Evolutionary conservation across 2,888 invertebrate genomes (phyloP), one percentile per base, ranked within the genome.

Genomic region (Myathropa florea): DNA sequence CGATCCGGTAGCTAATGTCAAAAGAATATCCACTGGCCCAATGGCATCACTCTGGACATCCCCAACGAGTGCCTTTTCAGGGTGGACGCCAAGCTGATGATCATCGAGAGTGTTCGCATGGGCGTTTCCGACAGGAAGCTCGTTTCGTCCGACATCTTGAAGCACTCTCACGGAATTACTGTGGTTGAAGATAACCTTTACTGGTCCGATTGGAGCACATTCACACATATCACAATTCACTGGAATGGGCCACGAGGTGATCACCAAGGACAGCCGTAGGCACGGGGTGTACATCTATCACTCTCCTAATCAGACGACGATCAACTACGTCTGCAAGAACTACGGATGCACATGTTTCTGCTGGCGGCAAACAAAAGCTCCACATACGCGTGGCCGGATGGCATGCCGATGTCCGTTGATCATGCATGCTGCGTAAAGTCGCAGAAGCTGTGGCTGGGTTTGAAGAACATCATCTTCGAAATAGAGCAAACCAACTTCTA

Each of bases 141-240:
- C 1, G 90, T 95, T 23, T 90, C 94, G 1, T 92, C 94, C 89
- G 95, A 94, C n/a, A 93, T 95, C 0, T 94, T 96, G 18, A 95
- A 95, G 88, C 96, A 97, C 91, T 98, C 98, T 0, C 97, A 96
- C 92, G 95, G 97, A 0, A 93, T 98, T 86, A 95, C 96, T 0
- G 95, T 98, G 0, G 98, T 98, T 91, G 98, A 98, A 93, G 96
- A 97, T 92, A 94, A 94, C 1, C 91, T 99, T 0, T 99, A 95
- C 92, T 99, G 98, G 97, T 97, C 97, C 59, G 98, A 99, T 91
- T 97, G 97, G 97, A 93, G 94, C 0, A 95, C 33, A 94, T 98
- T 9, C 95, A 96, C 89, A 94, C 95, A 0, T 96, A 96, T 68
- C 94, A 97, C 91, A 98, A 98, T 95, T 96, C 89, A 95, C 94